Percentiles rank a stretch among this genome's conserved stretches.
phyloP scores from a whole-genome alignment of 2,888 invertebrate species.

The Endotricha flammealis region DNA sequence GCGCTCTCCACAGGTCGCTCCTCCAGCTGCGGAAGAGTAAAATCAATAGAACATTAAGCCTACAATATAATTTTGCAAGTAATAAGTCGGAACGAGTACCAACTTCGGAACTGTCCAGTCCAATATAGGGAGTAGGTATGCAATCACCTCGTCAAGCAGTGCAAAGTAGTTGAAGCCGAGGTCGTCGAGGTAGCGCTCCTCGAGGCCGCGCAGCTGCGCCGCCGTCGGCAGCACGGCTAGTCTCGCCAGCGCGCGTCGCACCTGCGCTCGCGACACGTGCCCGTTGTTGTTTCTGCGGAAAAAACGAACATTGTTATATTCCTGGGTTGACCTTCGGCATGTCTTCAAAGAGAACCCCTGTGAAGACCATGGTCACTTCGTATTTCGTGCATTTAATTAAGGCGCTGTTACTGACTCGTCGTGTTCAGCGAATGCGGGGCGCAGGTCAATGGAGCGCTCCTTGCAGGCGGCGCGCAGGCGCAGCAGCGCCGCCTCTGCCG shows the following conservation, averaged over 20 bases:
- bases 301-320: no score
- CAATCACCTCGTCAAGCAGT: constrained; percentile 82
- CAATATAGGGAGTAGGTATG: no score
- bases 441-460: constrained; percentile 80
- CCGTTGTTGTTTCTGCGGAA: constrained; percentile 81
- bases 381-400: background rate
- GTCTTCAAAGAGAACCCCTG: no score
- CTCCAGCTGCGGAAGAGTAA: constrained; percentile 56
- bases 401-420: constrained; percentile 74
- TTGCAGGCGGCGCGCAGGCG: constrained; percentile 80
- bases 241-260: constrained; percentile 83
- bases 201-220: constrained; percentile 82
- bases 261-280: constrained; percentile 83
- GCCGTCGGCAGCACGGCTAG: constrained; percentile 82
- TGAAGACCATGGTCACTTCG: no score
- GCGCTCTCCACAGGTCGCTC: constrained; percentile 55
- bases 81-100: no score
- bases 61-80: no score
- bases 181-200: constrained; percentile 84
- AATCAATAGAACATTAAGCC: no score
- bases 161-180: constrained; percentile 85
- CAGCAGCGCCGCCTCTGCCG: constrained; percentile 80
- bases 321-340: no score
- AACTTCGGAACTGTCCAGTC: no score
- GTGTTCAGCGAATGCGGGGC: constrained; percentile 83